Conservation (phyloP, 2,797 vertebrate genomes). For the Crocodylus rhombifer region DNA sequence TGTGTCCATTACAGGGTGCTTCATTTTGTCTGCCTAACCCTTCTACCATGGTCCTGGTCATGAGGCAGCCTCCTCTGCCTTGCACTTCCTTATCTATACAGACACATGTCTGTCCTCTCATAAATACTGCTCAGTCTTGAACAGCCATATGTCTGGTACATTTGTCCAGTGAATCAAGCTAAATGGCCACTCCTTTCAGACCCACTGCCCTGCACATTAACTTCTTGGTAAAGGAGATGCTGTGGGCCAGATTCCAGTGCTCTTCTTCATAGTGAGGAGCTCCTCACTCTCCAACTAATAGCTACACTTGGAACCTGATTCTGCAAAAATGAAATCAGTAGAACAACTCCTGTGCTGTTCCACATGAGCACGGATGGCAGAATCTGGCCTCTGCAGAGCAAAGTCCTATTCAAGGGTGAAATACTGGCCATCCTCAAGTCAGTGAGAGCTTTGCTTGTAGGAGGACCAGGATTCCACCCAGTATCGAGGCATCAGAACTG, state of each 20-base stretch:
- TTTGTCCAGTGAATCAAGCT: not conserved
- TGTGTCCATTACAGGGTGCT: no score
- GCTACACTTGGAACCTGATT: not conserved
- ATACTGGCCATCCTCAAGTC: not conserved
- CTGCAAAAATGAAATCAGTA: not conserved
- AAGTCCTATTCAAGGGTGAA: no score
- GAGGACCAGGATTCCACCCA: not conserved
- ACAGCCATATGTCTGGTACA: not conserved
- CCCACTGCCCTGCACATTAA: not conserved
- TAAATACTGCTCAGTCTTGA: no score
- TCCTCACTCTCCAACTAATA: not conserved
- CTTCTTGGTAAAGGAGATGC: not conserved
- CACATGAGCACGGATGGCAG: not conserved
- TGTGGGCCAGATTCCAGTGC: not conserved
- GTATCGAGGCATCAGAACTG: not conserved
- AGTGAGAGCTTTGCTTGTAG: not conserved
- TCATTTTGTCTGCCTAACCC: no score
- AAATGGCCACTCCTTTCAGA: not conserved
- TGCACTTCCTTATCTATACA: no score
- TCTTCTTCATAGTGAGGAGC: not conserved
- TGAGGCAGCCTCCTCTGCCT: no score
- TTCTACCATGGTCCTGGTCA: no score
- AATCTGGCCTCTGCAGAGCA: accelerated
- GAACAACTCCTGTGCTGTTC: not conserved
- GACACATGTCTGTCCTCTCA: no score